Percentiles rank a stretch among this genome's conserved stretches.
Evolutionary conservation across 2,797 vertebrate genomes (phyloP).

Genomic region (Cynodonichthys magdalenae): DNA sequence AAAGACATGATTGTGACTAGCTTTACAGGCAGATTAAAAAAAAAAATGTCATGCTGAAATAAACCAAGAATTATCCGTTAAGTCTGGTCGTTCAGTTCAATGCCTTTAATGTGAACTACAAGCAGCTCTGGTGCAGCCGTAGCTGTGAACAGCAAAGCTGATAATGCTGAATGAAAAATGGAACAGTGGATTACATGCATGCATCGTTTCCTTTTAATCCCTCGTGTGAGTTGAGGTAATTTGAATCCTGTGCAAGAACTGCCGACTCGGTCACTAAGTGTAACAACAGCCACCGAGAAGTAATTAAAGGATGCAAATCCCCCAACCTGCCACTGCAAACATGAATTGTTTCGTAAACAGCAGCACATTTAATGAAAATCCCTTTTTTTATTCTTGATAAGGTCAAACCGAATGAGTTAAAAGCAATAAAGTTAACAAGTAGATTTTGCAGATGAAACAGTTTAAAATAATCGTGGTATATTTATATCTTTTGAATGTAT

Average conservation of each 20-base stretch:
- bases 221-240: slow-evolving; percentile 6
- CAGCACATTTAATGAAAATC: background rate
- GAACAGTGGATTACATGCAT: slow-evolving; percentile 26
- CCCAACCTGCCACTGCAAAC: slow-evolving; percentile 5
- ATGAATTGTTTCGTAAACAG: slow-evolving; percentile 9
- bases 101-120: slow-evolving; percentile 16
- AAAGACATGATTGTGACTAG: background rate
- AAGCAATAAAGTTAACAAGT: background rate
- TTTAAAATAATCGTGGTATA: background rate
- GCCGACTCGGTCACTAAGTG: slow-evolving; percentile 6
- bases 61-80: slow-evolving; percentile 12
- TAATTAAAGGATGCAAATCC: slow-evolving; percentile 22
- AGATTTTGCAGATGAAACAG: background rate
- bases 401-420: background rate
- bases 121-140: background rate
- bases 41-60: background rate
- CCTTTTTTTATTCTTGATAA: background rate
- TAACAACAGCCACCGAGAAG: slow-evolving; percentile 4
- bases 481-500: background rate
- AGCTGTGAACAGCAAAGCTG: slow-evolving; percentile 9
- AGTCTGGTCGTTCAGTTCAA: slow-evolving; percentile 5
- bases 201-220: slow-evolving; percentile 26
- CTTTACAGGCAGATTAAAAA: background rate
- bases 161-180: slow-evolving; percentile 12
- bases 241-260: slow-evolving; percentile 4